phyloP scores from a whole-genome alignment of 2,113 vertebrate species.

The Rattus norvegicus region GRCr8 NC_086024.1:102748001-102748500 shows the following conservation, averaged over 20 bases:
- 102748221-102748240: not conserved
- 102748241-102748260: not conserved
- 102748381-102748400: not conserved
- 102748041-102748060: constrained; percentile 33
- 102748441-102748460: not conserved
- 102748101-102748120: not conserved
- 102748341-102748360: not conserved
- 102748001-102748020: not conserved
- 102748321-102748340: not conserved
- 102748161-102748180: not conserved
- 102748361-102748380: not conserved
- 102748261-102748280: not conserved
- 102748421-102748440: not conserved
- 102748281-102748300: not conserved
- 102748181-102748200: not conserved
- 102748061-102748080: not conserved
- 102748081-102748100: constrained; percentile 7
- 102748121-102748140: constrained; percentile 10
- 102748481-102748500: not conserved
- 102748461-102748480: not conserved
- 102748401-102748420: not conserved
- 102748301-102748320: not conserved
- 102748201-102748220: not conserved
- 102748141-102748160: not conserved
- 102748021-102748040: constrained; percentile 13